These are phyloP conservation scores for Chionodraco myersi DNA, from an alignment of 2,113 vertebrate species.

Conservation along the genomic window DNA sequence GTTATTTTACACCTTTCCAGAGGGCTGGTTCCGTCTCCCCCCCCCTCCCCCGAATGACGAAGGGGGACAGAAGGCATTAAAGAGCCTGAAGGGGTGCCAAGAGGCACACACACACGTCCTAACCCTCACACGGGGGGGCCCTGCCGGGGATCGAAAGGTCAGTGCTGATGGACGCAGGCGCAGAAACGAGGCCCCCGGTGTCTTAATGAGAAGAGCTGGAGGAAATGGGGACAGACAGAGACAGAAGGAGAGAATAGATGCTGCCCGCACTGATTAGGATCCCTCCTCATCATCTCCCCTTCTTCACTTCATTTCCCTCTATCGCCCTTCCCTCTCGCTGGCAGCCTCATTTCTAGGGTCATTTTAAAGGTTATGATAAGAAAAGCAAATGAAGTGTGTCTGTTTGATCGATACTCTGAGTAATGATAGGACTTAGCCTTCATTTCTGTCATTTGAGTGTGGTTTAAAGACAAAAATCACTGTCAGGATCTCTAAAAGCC, in stretches of 20 bases:
- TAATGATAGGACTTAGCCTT: constrained; percentile 19
- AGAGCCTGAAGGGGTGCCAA: constrained; percentile 1
- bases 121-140: not conserved
- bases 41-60: constrained; percentile 8
- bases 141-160: constrained; percentile 49
- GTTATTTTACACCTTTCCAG: not conserved
- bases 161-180: constrained; percentile 36
- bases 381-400: constrained; percentile 35
- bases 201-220: constrained; percentile 64
- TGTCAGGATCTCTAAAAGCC: not conserved
- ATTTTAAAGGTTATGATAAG: constrained; percentile 50
- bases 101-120: constrained; percentile 23
- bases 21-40: not conserved
- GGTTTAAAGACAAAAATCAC: constrained; percentile 4
- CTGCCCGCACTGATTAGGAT: constrained; percentile 58
- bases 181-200: constrained; percentile 38
- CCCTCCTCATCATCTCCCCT: constrained; percentile 42
- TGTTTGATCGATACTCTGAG: constrained; percentile 11
- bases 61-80: constrained; percentile 32
- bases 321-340: constrained; percentile 14
- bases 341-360: constrained; percentile 28
- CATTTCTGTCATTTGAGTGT: not conserved
- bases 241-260: constrained; percentile 59
- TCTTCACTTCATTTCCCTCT: constrained; percentile 34
- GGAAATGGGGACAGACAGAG: constrained; percentile 67